phyloP scores from a whole-genome alignment of 2,797 vertebrate genomes.

The Erethizon dorsatum region DNA sequence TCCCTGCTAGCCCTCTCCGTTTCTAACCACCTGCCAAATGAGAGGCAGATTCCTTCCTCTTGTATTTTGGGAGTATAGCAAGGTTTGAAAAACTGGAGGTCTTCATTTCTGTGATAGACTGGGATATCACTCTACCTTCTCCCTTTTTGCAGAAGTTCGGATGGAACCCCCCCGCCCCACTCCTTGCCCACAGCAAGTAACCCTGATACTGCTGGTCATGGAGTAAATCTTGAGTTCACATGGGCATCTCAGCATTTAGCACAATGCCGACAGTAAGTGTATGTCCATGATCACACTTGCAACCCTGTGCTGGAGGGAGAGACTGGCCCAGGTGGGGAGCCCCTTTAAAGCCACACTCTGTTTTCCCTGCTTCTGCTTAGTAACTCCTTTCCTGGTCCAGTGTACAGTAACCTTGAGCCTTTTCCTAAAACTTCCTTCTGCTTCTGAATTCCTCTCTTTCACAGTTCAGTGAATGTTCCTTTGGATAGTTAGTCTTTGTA shows the following conservation, averaged over 20 bases:
- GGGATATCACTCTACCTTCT: background rate
- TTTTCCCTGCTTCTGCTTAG: background rate
- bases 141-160: background rate
- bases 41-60: conserved; percentile 28
- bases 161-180: background rate
- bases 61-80: conserved; percentile 15
- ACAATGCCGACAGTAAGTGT: background rate
- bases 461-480: background rate
- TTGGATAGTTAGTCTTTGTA: background rate
- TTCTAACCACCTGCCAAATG: conserved; percentile 66
- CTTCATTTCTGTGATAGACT: background rate
- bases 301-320: background rate
- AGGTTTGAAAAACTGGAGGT: conserved; percentile 38
- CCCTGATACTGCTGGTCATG: background rate
- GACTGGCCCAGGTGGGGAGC: background rate
- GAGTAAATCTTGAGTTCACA: background rate
- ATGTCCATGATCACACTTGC: background rate
- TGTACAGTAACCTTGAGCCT: background rate
- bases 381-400: background rate
- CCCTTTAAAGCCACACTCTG: background rate
- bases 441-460: background rate
- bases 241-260: background rate
- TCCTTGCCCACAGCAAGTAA: background rate
- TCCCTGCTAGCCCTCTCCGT: conserved; percentile 2
- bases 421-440: background rate